Base-by-base conservation (phyloP, 2,113 vertebrate genomes). In the Neotoma lepida region DNA sequence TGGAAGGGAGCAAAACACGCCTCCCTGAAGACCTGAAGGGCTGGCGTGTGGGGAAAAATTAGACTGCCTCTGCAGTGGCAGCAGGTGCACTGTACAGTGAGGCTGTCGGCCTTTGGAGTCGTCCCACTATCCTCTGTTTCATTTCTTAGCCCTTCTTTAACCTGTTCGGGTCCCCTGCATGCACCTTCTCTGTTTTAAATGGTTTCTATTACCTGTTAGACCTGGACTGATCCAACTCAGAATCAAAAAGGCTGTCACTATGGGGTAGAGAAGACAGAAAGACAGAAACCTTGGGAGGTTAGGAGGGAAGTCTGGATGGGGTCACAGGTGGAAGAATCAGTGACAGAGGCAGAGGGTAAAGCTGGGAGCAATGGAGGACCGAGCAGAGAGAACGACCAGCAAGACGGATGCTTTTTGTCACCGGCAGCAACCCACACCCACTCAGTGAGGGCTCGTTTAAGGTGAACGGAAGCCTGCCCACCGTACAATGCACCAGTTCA, bases 121-220 rank as follows among this genome's bases (percentile, higher is more conserved):
- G 74, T 80, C 74, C 61, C 56, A 9, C 26, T 80, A 24, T 64
- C 63, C 71, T 70, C 39, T 26, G 17, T 76, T 68, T 86, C 14
- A 41, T 17, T 54, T 51, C 35, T 77, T 14, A 1, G 12, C 56
- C 70, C 24, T 86, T 86, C 61, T 71, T 14, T 71, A 56, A 46
- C 81, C 6, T 84, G 28, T 46, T 51, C 39, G 58, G 68, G 81
- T 58, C 56, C 18, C 39, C 41, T 51, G 61, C 58, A 22, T 9
- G 18, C 17, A 81, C 4, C 0, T 54, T 56, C 56, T 90, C 44
- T 64, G 35, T 82, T 87, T 87, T 17, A 58, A 91, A 88, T 76
- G 35, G 18, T 82, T 95, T 81, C 91, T 74, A 24, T 82, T 74
- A 44, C 49, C 58, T 88, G 58, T 82, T 74, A 35, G 13, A 90